phyloP scores from a whole-genome alignment of 2,113 vertebrate species.

The Myotis davidii region DNA sequence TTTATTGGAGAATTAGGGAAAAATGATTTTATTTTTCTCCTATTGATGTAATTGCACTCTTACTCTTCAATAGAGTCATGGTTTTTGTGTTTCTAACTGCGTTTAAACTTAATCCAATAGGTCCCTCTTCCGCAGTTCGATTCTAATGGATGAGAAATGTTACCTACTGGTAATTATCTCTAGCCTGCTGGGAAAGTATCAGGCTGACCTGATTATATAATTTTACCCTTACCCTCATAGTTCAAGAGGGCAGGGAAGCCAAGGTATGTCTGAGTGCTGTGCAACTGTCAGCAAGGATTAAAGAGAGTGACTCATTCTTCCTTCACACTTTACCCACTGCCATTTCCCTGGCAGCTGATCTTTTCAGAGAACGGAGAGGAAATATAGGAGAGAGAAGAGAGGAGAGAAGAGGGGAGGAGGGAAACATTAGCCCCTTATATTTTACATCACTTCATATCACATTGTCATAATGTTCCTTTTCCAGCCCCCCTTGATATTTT shows the following conservation, averaged over 20 bases:
- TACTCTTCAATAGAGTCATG: background rate
- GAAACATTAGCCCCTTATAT: background rate
- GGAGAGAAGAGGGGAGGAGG: rapidly evolving
- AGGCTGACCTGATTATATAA: constrained; percentile 64
- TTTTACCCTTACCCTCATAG: constrained; percentile 56
- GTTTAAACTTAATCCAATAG: background rate
- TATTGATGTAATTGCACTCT: background rate
- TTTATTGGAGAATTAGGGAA: background rate
- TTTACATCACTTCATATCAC: background rate
- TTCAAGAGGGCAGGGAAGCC: constrained; percentile 77
- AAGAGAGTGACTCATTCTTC: constrained; percentile 34
- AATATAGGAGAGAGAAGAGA: background rate
- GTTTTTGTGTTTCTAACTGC: background rate
- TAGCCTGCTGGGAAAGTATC: background rate
- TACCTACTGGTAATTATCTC: constrained; percentile 56
- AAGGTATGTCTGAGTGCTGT: constrained; percentile 32
- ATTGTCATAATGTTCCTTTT: background rate
- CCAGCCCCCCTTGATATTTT: background rate
- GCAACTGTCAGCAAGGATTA: constrained; percentile 53
- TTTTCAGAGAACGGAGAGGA: constrained; percentile 68
- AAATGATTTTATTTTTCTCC: constrained; percentile 11
- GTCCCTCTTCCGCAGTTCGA: background rate
- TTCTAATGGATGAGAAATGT: background rate
- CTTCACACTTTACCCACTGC: constrained; percentile 17
- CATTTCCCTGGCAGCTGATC: background rate